Percentiles rank a stretch among this genome's conserved stretches.
These are phyloP conservation scores for Biston stratarius DNA, from an alignment of 2,888 invertebrate species.

Conservation along the genomic window DNA sequence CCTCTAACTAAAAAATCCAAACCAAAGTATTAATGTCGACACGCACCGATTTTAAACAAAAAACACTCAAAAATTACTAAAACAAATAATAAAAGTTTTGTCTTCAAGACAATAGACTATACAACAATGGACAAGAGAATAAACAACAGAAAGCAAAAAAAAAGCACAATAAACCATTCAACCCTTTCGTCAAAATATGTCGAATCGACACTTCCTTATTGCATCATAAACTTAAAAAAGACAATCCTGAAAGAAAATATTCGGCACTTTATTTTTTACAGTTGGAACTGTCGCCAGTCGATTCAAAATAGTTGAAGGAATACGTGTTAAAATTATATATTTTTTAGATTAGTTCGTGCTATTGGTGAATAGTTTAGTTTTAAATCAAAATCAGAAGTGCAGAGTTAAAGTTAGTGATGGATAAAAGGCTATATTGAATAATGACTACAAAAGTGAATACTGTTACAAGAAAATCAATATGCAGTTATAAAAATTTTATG, in stretches of 20 bases:
- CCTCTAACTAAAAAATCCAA: constrained; percentile 11
- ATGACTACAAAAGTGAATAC: no score
- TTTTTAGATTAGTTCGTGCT: constrained; percentile 21
- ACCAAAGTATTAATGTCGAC: constrained; percentile 46
- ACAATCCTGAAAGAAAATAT: constrained; percentile 61
- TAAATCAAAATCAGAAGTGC: background rate
- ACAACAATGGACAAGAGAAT: constrained; percentile 72
- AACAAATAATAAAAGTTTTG: constrained; percentile 73
- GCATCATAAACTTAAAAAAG: constrained; percentile 78
- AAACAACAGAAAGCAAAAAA: constrained; percentile 73
- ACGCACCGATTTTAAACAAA: constrained; percentile 55
- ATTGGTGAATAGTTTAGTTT: background rate
- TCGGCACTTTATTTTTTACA: constrained; percentile 52
- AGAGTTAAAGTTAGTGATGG: background rate
- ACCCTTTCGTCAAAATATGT: constrained; percentile 82
- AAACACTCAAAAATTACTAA: constrained; percentile 75
- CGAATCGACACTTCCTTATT: constrained; percentile 83
- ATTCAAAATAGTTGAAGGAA: constrained; percentile 41
- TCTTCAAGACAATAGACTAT: constrained; percentile 71
- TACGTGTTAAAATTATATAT: constrained; percentile 49
- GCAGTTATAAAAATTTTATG: no score
- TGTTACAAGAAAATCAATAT: no score
- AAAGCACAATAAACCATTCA: constrained; percentile 78
- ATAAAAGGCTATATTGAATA: no score
- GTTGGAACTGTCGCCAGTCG: constrained; percentile 48